phyloP scores from a whole-genome alignment of 2,888 invertebrate species.

The Zhuqinia jingwanae region DNA sequence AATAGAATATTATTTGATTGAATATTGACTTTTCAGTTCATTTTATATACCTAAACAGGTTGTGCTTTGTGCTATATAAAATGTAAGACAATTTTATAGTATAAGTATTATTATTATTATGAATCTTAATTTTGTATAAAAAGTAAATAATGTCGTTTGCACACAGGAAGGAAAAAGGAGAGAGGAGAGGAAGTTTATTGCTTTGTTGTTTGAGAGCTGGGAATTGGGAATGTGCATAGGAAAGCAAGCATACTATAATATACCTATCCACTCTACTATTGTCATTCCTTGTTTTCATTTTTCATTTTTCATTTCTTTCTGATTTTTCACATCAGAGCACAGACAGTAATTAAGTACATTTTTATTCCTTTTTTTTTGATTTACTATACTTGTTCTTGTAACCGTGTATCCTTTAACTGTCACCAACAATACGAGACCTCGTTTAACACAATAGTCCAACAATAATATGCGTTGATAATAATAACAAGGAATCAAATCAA shows the following conservation, averaged over 20 bases:
- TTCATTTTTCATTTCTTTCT: no score
- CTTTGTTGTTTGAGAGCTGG: neutral
- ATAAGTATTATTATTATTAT: no score
- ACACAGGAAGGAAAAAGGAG: conserved; percentile 43
- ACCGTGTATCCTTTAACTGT: no score
- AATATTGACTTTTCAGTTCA: conserved; percentile 5
- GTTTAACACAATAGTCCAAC: no score
- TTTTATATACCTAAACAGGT: neutral
- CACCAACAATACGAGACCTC: no score
- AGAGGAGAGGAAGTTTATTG: conserved; percentile 34
- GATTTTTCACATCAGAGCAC: conserved; percentile 3
- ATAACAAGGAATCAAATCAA: no score
- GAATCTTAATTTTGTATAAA: no score
- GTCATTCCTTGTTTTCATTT: conserved; percentile 37
- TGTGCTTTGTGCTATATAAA: neutral
- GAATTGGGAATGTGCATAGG: neutral
- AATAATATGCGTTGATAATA: no score
- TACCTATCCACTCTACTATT: no score
- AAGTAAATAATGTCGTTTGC: conserved; percentile 1
- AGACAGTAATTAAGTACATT: conserved; percentile 7
- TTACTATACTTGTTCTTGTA: neutral
- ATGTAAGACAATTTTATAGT: conserved; percentile 22
- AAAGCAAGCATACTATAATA: no score
- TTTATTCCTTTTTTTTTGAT: neutral
- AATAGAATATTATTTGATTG: neutral